Evolutionary conservation across 2,888 invertebrate species (phyloP), one percentile per base, ranked within the genome.

Genomic region (Drosophila monieri): DNA sequence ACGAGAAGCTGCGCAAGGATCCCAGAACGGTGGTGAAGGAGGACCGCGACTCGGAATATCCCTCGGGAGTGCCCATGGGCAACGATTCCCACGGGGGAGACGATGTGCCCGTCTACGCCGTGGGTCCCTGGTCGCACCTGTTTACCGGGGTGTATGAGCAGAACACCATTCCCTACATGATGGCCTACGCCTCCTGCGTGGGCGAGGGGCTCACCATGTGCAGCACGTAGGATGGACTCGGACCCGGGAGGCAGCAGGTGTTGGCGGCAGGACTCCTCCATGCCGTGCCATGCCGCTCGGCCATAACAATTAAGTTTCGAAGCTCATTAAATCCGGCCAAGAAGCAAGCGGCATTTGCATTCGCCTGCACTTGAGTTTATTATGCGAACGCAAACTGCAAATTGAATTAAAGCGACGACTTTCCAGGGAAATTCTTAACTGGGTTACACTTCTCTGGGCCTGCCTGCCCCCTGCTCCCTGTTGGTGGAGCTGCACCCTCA

Each of bases 121-220:
- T 91, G 10, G 97, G 95, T 23, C 97, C 96, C 1, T 95, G 95
- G 95, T 92, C 96, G 0, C 96, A 97, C 88, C 92, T 97, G 0
- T 96, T 97, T 87, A 94, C 94, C 0, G 96, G 97, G 0, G 94
- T 94, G 57, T 94, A 95, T 78, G 96, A 97, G 83, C 96, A 97
- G 90, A 95, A 94, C 89, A 94, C 93, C 80, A 94, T 97, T 47
- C 96, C 97, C 0, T 95, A 96, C 84, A 94, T 95, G 9, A 94
- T 95, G 87, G 94, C 94, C 0, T 96, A 93, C 80, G 95, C 96
- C 0, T 92, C 95, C 0, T 96, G 96, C 75, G 93, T 96, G 3
- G 96, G 96, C 0, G 90, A 92, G 0, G 94, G 94, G 0, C 77
- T 92, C 0, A 93, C 80, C 46, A 61, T 80, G 78, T 85, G 84